These are phyloP conservation scores for Acipenser transmontanus DNA, from an alignment of 2,797 vertebrate genomes.

Conservation along the genomic window DNA sequence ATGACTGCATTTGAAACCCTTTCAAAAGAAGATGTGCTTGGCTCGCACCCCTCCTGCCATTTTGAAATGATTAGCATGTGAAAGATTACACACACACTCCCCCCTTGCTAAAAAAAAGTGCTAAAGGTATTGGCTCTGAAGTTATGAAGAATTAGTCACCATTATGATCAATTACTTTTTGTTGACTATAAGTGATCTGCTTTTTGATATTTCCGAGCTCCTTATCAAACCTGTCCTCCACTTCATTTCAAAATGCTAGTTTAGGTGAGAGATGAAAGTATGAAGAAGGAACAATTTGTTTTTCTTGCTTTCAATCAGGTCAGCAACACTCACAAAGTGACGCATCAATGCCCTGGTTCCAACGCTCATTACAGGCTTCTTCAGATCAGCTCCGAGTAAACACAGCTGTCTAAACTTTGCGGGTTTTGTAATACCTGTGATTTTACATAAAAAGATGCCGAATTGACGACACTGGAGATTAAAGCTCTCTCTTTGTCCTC, in stretches of 20 bases:
- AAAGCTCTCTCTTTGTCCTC: no score
- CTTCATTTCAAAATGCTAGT: not conserved
- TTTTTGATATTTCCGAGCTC: not conserved
- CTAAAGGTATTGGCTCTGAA: not conserved
- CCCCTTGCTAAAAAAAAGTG: conserved; percentile 13
- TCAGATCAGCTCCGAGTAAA: not conserved
- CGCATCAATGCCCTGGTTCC: not conserved
- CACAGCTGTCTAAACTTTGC: not conserved
- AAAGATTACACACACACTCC: conserved; percentile 15
- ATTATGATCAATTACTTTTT: conserved; percentile 7
- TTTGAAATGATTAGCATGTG: conserved; percentile 19
- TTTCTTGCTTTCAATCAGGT: not conserved
- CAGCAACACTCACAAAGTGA: not conserved
- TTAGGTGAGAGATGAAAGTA: conserved; percentile 1
- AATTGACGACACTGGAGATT: no score
- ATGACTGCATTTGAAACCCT: conserved; percentile 23
- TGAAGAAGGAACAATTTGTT: not conserved
- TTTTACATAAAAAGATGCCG: no score
- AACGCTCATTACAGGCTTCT: not conserved
- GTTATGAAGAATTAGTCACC: conserved; percentile 17
- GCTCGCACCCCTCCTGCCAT: conserved; percentile 6
- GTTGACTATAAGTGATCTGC: not conserved
- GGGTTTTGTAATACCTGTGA: no score
- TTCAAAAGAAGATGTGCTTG: conserved; percentile 19
- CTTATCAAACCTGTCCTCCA: not conserved